Percentiles rank a stretch among this genome's conserved stretches.
Evolutionary conservation across 2,797 vertebrate genomes (phyloP).

Genomic region (Emydoidea blandingii): DNA sequence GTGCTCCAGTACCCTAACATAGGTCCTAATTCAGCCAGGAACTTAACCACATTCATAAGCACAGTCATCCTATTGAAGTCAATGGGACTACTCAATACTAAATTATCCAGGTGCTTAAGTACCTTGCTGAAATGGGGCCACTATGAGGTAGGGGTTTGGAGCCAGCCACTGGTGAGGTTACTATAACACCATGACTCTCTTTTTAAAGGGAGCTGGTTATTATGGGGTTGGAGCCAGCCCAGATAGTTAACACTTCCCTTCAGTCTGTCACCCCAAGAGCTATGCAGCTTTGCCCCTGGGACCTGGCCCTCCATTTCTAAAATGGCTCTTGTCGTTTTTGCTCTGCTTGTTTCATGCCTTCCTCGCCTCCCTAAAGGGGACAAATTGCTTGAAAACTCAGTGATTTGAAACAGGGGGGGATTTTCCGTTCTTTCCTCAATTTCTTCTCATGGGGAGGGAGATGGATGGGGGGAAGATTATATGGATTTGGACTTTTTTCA

Average conservation of each 20-base stretch:
- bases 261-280: conserved; percentile 51
- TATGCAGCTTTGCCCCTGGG: conserved; percentile 29
- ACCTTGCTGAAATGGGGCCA: conserved; percentile 64
- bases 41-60: conserved; percentile 51
- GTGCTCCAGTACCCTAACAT: not conserved
- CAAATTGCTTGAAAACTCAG: not conserved
- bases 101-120: conserved; percentile 8
- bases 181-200: conserved; percentile 12
- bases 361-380: not conserved
- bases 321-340: not conserved
- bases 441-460: not conserved
- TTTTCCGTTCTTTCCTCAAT: not conserved
- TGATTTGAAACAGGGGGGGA: not conserved
- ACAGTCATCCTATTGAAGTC: conserved; percentile 25
- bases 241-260: conserved; percentile 16
- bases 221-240: conserved; percentile 64
- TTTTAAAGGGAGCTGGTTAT: conserved; percentile 50
- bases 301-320: not conserved
- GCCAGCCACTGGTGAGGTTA: conserved; percentile 36
- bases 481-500: not conserved
- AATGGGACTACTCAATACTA: conserved; percentile 31
- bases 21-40: conserved; percentile 25
- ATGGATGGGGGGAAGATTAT: not conserved
- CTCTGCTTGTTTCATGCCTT: not conserved
- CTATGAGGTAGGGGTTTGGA: conserved; percentile 64